These are phyloP conservation scores for Temnothorax nylanderi DNA, from an alignment of 1,140 invertebrate species.

Conservation along the genomic window DNA sequence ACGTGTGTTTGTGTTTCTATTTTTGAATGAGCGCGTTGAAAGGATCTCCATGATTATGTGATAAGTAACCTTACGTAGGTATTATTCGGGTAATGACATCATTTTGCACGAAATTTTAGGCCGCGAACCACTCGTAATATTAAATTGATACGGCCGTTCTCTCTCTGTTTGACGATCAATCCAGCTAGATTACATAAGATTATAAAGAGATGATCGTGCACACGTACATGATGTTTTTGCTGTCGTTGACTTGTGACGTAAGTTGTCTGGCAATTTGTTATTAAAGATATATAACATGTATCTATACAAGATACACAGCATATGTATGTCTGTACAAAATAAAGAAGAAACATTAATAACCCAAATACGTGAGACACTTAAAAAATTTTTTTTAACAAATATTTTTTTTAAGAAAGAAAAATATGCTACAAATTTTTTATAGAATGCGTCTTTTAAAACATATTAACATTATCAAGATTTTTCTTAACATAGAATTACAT, in stretches of 20 bases:
- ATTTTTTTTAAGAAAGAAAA: neutral
- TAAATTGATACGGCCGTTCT: neutral
- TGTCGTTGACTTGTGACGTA: constrained; percentile 7
- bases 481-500: neutral
- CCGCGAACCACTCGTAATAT: neutral
- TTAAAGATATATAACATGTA: neutral
- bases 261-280: neutral
- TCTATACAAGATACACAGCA: neutral
- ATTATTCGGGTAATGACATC: neutral
- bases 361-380: neutral
- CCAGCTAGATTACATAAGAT: neutral
- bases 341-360: no score
- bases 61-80: neutral
- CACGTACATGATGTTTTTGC: neutral
- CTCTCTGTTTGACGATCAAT: neutral
- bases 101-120: neutral
- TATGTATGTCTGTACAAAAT: no score
- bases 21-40: neutral
- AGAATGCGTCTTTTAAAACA: neutral
- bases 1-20: neutral
- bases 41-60: neutral
- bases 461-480: neutral
- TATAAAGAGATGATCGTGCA: neutral
- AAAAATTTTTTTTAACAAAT: no score
- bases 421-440: neutral